phyloP scores from a whole-genome alignment of 2,888 invertebrate genomes.

The Melanophora roralis region DNA sequence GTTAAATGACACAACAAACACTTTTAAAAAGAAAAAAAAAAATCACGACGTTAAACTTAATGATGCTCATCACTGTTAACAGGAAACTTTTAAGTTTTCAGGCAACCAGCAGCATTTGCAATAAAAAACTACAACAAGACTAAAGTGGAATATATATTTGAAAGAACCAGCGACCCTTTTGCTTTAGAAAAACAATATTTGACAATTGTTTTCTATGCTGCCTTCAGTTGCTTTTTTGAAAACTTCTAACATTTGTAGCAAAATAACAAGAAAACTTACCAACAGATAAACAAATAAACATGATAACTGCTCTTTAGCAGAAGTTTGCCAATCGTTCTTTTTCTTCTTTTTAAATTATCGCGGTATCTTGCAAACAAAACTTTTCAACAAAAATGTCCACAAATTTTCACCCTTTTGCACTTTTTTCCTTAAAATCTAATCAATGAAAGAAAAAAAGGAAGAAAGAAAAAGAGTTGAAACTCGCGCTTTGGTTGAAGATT shows the following conservation, averaged over 20 bases:
- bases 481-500: too few species aligned
- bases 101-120: constrained; percentile 14
- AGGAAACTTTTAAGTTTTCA: constrained; percentile 56
- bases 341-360: neutral
- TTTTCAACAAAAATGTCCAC: constrained; percentile 54
- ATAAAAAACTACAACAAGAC: neutral
- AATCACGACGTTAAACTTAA: constrained; percentile 56
- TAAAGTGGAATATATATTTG: neutral
- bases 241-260: neutral
- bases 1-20: neutral
- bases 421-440: neutral
- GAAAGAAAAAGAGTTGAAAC: neutral
- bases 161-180: neutral
- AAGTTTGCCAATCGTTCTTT: constrained; percentile 31
- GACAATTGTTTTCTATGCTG: constrained; percentile 45
- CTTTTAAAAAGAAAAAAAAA: too few species aligned
- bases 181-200: constrained; percentile 5
- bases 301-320: constrained; percentile 33
- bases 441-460: too few species aligned
- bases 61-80: constrained; percentile 63
- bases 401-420: constrained; percentile 45
- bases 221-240: neutral
- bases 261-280: constrained; percentile 2
- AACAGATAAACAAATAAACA: constrained; percentile 47
- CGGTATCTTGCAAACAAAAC: constrained; percentile 33